Evolutionary conservation across 2,113 vertebrate genomes (phyloP).

Genomic region (Vombatus ursinus): DNA sequence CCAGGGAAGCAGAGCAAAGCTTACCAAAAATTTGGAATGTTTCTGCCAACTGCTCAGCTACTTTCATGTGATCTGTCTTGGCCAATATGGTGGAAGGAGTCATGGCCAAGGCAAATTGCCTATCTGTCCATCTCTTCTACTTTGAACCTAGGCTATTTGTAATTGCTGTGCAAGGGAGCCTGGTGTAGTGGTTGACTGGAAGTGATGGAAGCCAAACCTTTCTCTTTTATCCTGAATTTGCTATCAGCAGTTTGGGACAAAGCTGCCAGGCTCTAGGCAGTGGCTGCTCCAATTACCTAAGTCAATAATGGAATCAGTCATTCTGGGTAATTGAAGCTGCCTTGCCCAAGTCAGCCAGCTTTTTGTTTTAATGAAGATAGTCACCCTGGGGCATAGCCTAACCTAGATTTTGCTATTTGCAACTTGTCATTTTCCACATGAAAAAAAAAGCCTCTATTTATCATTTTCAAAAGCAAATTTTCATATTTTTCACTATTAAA

Average conservation of each 20-base stretch:
- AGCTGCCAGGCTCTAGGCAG: rapidly evolving
- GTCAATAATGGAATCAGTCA: background rate
- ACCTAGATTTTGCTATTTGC: background rate
- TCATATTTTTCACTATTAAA: background rate
- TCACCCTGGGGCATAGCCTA: background rate
- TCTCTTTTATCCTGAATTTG: background rate
- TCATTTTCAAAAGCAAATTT: slow-evolving; percentile 15
- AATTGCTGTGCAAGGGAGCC: background rate
- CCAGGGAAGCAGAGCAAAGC: background rate
- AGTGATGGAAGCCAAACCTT: background rate
- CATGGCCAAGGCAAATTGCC: background rate
- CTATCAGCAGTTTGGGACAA: background rate
- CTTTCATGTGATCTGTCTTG: background rate
- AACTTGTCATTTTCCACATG: slow-evolving; percentile 7
- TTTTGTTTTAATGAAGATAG: slow-evolving; percentile 1
- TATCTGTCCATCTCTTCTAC: background rate
- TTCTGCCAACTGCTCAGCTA: slow-evolving; percentile 2
- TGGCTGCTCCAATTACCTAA: background rate
- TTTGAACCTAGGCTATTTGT: background rate
- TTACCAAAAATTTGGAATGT: slow-evolving; percentile 13
- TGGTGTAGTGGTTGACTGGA: background rate
- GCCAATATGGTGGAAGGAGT: background rate
- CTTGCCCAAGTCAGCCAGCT: background rate
- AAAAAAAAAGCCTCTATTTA: background rate
- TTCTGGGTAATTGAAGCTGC: background rate